A percentile compares a stretch with the other conserved stretches of the same genome.
Conservation (phyloP, 1,140 invertebrate species). For the Pachyrhynchus sulphureomaculatus region DNA sequence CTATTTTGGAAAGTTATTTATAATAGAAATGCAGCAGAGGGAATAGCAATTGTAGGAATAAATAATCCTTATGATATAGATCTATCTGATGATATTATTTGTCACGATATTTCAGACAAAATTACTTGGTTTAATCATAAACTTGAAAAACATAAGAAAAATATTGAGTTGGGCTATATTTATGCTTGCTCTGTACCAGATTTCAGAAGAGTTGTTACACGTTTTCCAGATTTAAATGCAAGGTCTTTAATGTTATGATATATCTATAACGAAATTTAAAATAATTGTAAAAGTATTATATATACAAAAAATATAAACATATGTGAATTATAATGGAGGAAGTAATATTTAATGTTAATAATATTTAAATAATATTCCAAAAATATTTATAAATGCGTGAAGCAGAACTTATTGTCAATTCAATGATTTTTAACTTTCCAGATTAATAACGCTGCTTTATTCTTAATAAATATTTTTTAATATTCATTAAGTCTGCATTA, state of each 20-base stretch:
- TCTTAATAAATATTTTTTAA: no score
- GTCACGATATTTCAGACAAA: slow-evolving; percentile 57
- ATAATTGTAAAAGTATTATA: neutral
- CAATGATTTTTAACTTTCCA: no score
- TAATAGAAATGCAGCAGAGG: slow-evolving; percentile 54
- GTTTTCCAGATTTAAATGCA: slow-evolving; percentile 55
- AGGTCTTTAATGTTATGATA: slow-evolving; percentile 48
- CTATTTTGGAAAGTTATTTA: slow-evolving; percentile 66
- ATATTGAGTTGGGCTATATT: slow-evolving; percentile 57
- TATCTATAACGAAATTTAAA: neutral
- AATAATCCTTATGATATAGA: slow-evolving; percentile 63
- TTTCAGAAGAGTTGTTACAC: slow-evolving; percentile 57
- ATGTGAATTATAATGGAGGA: no score
- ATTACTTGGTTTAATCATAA: slow-evolving; percentile 59
- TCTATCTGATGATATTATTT: slow-evolving; percentile 55
- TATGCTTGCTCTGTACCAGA: slow-evolving; percentile 66
- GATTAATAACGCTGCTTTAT: no score
- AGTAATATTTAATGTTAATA: no score
- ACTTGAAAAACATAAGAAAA: slow-evolving; percentile 50
- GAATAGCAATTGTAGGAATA: slow-evolving; percentile 62
- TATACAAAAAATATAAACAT: no score
- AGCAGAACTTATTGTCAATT: no score
- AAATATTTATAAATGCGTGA: no score
- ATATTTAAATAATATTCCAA: no score
- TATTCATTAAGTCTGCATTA: no score